Percentiles rank a stretch among this genome's conserved stretches.
Conservation (phyloP, 1,140 invertebrate genomes). For the Dermatophagoides farinae region DNA sequence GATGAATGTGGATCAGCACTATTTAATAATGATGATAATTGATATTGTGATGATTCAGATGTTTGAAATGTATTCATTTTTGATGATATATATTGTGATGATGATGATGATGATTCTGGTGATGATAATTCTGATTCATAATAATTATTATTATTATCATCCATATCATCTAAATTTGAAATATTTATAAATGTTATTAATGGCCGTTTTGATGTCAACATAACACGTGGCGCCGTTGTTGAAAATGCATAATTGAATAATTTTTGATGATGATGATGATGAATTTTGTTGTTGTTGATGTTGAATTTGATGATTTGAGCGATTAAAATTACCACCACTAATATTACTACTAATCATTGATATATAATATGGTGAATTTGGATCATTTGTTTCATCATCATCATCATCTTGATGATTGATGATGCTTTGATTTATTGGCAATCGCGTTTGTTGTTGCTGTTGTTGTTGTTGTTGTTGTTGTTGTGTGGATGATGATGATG, state of each 20-base stretch:
- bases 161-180: not conserved
- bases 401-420: too few relatives aligned
- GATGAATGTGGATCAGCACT: not conserved
- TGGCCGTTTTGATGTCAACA: not conserved
- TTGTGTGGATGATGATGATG: not conserved
- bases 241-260: conserved; percentile 4
- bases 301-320: not conserved
- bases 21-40: not conserved
- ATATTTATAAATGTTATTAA: conserved; percentile 1
- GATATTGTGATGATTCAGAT: not conserved
- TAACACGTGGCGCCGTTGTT: not conserved
- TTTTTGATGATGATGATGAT: not conserved
- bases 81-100: not conserved
- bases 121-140: not conserved
- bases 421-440: not conserved
- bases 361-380: conserved; percentile 1
- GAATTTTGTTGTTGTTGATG: not conserved
- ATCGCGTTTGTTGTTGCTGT: not conserved
- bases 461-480: not conserved
- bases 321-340: not conserved
- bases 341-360: conserved; percentile 7
- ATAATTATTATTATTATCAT: too few relatives aligned
- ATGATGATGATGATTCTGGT: not conserved
- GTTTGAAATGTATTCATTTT: not conserved
- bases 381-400: conserved; percentile 7